A percentile compares a stretch with the other conserved stretches of the same genome.
Evolutionary conservation across 2,888 invertebrate species (phyloP).

Genomic region (Amphiduros pacificus): DNA sequence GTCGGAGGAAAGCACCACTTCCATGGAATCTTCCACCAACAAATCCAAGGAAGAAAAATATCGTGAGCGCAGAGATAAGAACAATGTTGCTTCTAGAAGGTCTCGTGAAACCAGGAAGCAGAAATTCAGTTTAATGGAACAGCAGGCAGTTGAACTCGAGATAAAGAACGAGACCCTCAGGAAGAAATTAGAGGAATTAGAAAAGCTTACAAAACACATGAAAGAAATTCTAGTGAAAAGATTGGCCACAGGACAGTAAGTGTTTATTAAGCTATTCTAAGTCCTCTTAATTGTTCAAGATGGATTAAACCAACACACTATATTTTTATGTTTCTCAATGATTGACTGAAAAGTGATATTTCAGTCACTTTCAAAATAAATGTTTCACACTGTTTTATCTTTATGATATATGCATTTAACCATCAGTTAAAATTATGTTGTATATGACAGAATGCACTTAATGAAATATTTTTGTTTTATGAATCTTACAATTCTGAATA

Average conservation of each 20-base stretch:
- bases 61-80: conserved; percentile 41
- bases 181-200: conserved; percentile 43
- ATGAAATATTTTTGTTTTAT: no score
- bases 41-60: neutral
- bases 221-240: conserved; percentile 42
- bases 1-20: neutral
- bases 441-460: no score
- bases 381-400: no score
- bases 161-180: conserved; percentile 40
- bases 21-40: neutral
- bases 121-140: conserved; percentile 47
- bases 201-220: conserved; percentile 48
- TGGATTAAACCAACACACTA: no score
- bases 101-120: conserved; percentile 48
- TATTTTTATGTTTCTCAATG: no score
- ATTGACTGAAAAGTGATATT: no score
- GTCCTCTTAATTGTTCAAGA: no score
- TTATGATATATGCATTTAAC: no score
- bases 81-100: conserved; percentile 51
- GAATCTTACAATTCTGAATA: no score
- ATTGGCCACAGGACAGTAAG: conserved; percentile 5
- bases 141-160: conserved; percentile 40
- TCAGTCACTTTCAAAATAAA: no score
- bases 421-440: no score
- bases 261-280: no score